Evolutionary conservation across 2,888 invertebrate genomes (phyloP).

Genomic region (Coleophora deauratella): DNA sequence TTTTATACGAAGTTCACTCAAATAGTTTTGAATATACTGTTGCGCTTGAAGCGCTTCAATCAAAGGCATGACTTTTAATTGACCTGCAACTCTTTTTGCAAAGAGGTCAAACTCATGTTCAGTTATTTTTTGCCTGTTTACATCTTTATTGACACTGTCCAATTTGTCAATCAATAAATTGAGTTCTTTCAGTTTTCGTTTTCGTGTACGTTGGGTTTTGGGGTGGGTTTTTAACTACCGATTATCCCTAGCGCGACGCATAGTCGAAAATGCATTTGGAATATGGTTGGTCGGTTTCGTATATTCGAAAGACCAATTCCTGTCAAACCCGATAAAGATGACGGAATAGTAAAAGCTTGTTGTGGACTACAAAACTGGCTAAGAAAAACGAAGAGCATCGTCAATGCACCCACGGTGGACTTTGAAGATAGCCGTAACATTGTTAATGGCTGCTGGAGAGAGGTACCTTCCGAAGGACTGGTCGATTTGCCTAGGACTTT

Average conservation of each 20-base stretch:
- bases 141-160: too few relatives aligned
- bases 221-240: slow-evolving; percentile 12
- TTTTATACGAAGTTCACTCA: too few relatives aligned
- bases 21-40: too few relatives aligned
- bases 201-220: too few relatives aligned
- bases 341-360: slow-evolving; percentile 12
- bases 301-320: slow-evolving; percentile 13
- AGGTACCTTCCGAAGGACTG: slow-evolving; percentile 9
- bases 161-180: too few relatives aligned
- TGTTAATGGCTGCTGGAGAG: slow-evolving; percentile 14
- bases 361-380: slow-evolving; percentile 20
- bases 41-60: too few relatives aligned
- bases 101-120: too few relatives aligned
- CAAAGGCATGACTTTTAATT: too few relatives aligned
- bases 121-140: too few relatives aligned
- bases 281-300: slow-evolving; percentile 11
- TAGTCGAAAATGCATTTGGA: slow-evolving; percentile 12
- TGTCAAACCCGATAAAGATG: slow-evolving; percentile 3
- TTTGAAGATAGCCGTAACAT: slow-evolving; percentile 10
- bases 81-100: too few relatives aligned
- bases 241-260: slow-evolving; percentile 10
- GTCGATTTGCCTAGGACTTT: slow-evolving; percentile 6
- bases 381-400: slow-evolving; percentile 9
- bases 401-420: slow-evolving; percentile 11
- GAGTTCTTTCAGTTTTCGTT: too few relatives aligned